Percentiles rank a stretch among this genome's conserved stretches.
phyloP scores from a whole-genome alignment of 2,113 vertebrate species.

The Atlantisia rogersi region DNA sequence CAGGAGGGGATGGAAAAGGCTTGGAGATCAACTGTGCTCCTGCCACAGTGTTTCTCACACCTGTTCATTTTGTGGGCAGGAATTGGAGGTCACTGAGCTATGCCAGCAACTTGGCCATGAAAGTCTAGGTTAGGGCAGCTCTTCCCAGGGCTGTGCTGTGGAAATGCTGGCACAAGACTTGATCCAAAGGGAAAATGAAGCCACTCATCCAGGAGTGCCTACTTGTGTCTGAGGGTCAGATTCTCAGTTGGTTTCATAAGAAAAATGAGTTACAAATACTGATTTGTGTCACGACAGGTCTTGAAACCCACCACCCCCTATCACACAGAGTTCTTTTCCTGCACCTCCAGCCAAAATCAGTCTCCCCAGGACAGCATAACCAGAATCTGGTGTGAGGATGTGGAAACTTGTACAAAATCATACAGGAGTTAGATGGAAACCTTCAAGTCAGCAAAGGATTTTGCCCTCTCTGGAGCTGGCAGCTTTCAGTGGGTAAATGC shows the following conservation, averaged over 20 bases:
- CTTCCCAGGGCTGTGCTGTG: accelerated
- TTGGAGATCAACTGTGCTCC: background rate
- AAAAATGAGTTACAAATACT: background rate
- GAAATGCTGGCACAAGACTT: background rate
- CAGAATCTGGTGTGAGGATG: accelerated
- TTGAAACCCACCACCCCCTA: background rate
- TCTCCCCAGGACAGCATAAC: background rate
- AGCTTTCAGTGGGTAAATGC: accelerated
- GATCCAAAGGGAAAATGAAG: background rate
- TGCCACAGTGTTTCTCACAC: background rate
- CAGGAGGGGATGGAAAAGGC: background rate
- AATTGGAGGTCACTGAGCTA: background rate
- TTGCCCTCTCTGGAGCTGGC: background rate
- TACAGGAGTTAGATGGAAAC: background rate
- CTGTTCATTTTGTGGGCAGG: background rate
- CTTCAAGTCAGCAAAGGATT: background rate
- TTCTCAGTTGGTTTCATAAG: background rate
- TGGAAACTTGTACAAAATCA: background rate
- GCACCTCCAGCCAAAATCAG: too few species aligned
- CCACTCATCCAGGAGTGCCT: background rate
- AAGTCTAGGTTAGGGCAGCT: accelerated
- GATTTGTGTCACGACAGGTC: background rate
- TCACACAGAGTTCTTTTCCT: background rate
- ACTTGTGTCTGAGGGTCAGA: background rate
- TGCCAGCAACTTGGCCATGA: too few species aligned